phyloP scores from a whole-genome alignment of 1,140 invertebrate species.

The Lepidurus arcticus region DNA sequence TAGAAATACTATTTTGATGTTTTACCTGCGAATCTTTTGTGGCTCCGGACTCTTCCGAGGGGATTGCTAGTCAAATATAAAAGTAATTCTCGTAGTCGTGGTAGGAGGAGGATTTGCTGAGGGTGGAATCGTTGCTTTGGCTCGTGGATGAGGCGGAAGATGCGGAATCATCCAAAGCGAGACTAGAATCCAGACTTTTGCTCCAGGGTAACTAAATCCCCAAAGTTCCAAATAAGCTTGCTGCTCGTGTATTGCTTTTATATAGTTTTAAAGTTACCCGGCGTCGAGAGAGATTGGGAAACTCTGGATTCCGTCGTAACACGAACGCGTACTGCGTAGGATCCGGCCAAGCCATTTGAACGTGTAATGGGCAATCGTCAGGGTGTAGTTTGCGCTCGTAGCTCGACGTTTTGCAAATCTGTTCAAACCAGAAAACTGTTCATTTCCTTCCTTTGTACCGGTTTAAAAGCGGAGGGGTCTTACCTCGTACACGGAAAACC shows the following conservation, averaged over 20 bases:
- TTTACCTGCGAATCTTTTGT: background rate
- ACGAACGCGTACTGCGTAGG: constrained; percentile 44
- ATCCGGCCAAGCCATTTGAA: constrained; percentile 66
- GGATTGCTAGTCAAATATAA: constrained; percentile 30
- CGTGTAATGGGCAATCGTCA: constrained; percentile 74
- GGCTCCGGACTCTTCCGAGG: background rate
- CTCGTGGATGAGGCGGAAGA: constrained; percentile 23
- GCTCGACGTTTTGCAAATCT: constrained; percentile 52
- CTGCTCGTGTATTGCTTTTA: background rate
- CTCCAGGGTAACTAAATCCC: constrained; percentile 32
- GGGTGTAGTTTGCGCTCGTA: constrained; percentile 76
- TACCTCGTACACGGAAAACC: constrained; percentile 83
- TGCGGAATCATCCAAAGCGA: constrained; percentile 22
- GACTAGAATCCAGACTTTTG: constrained; percentile 32
- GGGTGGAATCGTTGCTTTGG: constrained; percentile 1
- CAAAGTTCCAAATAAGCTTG: background rate
- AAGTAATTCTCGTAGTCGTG: constrained; percentile 34
- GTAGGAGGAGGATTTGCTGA: constrained; percentile 31
- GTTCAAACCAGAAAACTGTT: constrained; percentile 38
- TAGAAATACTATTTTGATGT: background rate
- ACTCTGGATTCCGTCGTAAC: constrained; percentile 40
- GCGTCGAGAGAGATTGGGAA: background rate
- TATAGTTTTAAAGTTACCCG: background rate
- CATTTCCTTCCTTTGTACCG: constrained; percentile 29
- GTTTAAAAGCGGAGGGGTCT: constrained; percentile 42